A percentile compares a stretch with the other conserved stretches of the same genome.
Conservation (phyloP, 2,888 invertebrate species). For the Dicycla oo region DNA sequence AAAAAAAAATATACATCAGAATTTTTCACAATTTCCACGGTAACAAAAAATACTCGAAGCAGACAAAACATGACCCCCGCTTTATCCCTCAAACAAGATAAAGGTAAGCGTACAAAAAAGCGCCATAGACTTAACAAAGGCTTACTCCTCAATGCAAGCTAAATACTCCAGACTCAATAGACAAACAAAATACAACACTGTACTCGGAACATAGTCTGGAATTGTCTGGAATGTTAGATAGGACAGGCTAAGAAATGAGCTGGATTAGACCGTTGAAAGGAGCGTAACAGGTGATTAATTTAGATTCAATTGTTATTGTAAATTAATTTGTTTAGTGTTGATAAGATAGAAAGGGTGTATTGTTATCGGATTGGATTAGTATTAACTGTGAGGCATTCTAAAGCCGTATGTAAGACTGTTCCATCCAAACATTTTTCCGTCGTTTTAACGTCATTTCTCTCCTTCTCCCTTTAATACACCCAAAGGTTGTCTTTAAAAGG, state of each 20-base stretch:
- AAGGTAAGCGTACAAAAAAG: constrained; percentile 33
- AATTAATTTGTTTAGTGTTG: constrained; percentile 32
- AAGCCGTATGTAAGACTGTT: neutral
- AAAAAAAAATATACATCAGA: neutral
- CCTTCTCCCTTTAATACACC: too few species aligned
- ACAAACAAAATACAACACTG: constrained; percentile 36
- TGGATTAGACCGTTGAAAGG: constrained; percentile 20
- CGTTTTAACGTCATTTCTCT: too few species aligned
- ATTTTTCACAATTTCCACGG: neutral
- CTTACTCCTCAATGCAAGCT: constrained; percentile 27
- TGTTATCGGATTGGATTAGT: neutral
- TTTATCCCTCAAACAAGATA: constrained; percentile 4
- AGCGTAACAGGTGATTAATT: constrained; percentile 34
- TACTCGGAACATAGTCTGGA: constrained; percentile 5
- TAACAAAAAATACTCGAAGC: neutral
- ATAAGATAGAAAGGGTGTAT: constrained; percentile 15
- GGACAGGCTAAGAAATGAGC: constrained; percentile 7
- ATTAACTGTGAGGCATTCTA: neutral
- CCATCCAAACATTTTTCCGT: neutral
- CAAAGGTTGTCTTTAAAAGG: too few species aligned
- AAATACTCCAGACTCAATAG: constrained; percentile 42
- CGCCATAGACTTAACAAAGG: constrained; percentile 30
- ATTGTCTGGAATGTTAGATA: constrained; percentile 37
- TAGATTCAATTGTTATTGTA: constrained; percentile 27
- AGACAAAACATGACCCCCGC: neutral